Evolutionary conservation across 1,140 invertebrate genomes (phyloP), one percentile per base, ranked within the genome.

Genomic region (Bombus superbus): DNA sequence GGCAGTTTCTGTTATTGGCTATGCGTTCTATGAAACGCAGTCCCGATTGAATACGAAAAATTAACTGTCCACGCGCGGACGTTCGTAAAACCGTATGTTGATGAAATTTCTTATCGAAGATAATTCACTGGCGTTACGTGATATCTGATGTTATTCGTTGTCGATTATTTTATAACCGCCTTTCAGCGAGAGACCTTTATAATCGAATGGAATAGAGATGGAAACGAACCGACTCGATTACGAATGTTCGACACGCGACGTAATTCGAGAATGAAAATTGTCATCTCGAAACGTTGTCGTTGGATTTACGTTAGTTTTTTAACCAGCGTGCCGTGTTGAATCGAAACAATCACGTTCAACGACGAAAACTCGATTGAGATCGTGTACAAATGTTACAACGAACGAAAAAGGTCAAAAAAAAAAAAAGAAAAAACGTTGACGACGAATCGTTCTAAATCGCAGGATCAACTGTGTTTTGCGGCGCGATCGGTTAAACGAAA

Each of bases 401-500:
- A 1, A 6, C 18, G 32, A 25, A 53, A 74, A 47, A 74, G 32
- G 11, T 15, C 32, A 32, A 32, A 32, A 40, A n/a, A 68, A 22
- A 44, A 77, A 62, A 62, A 40, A 38, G 22, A 42, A 77, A 28
- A 40, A 28, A 28, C 22, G 32, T 1, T 40, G 69, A 15, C 53
- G 35, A 35, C 32, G 32, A 64, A 42, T 62, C 75, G 59, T 42
- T 64, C 57, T 35, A 44, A 79, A 84, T 71, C 13, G 66, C 35
- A 22, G n/a, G 78, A 81, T 66, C 59, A 53, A 81, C 74, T 85
- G 59, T 79, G 53, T 62, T 71, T 64, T 78, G 38, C 82, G 38
- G 35, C 68, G 68, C 73, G 85, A 69, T 78, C 74, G 80, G 75
- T 89, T 84, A 87, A 87, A 89, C 86, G 68, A 62, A 81, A 53